These are phyloP conservation scores for Dunckerocampus dactyliophorus DNA, from an alignment of 2,113 vertebrate species.

Conservation along the genomic window DNA sequence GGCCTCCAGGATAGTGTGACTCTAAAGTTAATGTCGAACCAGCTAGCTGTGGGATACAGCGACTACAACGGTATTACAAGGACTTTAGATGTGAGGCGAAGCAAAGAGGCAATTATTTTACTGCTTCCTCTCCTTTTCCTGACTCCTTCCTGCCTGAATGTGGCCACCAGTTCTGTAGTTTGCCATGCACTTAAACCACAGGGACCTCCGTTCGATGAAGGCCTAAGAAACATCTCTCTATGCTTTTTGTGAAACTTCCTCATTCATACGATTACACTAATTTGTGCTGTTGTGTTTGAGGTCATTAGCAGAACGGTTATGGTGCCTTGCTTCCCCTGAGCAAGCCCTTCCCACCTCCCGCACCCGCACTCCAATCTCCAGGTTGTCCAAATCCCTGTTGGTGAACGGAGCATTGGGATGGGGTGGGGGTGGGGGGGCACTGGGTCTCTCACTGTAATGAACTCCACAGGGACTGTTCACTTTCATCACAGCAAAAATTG, in stretches of 20 bases:
- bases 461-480: slow-evolving; percentile 70
- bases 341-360: slow-evolving; percentile 6
- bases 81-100: background rate
- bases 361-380: slow-evolving; percentile 24
- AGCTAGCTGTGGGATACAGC: slow-evolving; percentile 4
- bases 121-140: slow-evolving; percentile 1
- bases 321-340: slow-evolving; percentile 29
- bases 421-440: slow-evolving; percentile 35
- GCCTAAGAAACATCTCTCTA: background rate
- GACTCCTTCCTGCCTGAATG: background rate
- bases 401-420: slow-evolving; percentile 26
- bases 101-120: slow-evolving; percentile 9
- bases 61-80: background rate
- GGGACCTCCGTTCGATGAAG: slow-evolving; percentile 1
- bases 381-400: slow-evolving; percentile 55
- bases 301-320: slow-evolving; percentile 60
- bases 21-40: slow-evolving; percentile 8
- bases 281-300: slow-evolving; percentile 49
- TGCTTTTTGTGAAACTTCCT: slow-evolving; percentile 4
- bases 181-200: background rate
- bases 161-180: background rate
- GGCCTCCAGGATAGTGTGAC: slow-evolving; percentile 11
- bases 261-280: slow-evolving; percentile 25
- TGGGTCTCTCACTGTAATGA: slow-evolving; percentile 66
- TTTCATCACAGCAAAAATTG: slow-evolving; percentile 69